Evolutionary conservation across 2,113 vertebrate genomes (phyloP).

Genomic region (Bubalus kerabau): DNA sequence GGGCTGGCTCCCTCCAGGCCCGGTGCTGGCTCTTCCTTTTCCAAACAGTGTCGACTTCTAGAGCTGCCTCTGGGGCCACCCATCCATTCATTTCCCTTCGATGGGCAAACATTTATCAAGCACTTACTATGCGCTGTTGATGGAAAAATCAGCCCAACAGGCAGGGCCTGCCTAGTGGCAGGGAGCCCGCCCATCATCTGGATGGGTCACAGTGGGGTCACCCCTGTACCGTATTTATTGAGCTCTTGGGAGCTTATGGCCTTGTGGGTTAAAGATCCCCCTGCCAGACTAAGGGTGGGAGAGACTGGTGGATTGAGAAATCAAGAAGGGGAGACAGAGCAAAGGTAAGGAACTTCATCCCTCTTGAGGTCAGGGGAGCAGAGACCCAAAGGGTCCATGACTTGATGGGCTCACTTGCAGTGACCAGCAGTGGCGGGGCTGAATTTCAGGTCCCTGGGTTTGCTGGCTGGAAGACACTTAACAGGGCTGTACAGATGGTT

Average conservation of each 20-base stretch:
- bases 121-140: background rate
- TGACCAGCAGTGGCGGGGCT: background rate
- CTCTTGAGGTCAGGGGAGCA: background rate
- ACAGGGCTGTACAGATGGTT: background rate
- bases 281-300: background rate
- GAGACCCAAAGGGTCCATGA: background rate
- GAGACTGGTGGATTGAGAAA: background rate
- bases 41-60: background rate
- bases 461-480: background rate
- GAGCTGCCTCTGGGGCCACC: background rate
- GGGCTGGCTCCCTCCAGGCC: background rate
- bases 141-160: background rate
- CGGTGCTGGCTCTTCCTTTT: background rate
- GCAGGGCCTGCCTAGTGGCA: background rate
- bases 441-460: background rate
- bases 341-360: background rate
- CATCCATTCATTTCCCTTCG: background rate
- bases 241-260: background rate
- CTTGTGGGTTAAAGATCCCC: background rate
- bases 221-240: background rate
- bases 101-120: background rate
- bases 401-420: fast-evolving
- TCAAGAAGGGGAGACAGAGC: background rate
- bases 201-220: background rate
- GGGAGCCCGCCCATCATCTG: background rate